Conservation (phyloP, 64 coral and sea anemone species). For the Stichodactyla mertensii region DNA sequence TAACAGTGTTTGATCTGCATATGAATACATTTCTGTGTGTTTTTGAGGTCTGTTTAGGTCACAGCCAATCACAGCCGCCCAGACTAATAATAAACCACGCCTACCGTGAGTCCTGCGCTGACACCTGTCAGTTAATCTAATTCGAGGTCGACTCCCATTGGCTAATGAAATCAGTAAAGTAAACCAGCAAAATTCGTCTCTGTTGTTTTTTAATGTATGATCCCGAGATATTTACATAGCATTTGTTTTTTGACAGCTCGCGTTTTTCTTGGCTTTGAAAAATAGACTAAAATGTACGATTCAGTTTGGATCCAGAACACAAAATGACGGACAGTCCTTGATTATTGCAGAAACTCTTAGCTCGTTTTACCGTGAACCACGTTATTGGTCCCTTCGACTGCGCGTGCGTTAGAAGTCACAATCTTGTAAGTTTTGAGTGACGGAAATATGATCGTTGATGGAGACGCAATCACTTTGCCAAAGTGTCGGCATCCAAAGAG, state of each 20-base stretch:
- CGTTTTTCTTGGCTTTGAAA: conserved; percentile 60
- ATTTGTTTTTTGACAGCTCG: conserved; percentile 47
- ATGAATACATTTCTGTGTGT: conserved; percentile 74
- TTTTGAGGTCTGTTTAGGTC: conserved; percentile 10
- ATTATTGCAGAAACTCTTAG: neutral
- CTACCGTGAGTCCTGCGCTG: conserved; percentile 34
- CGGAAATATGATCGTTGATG: neutral
- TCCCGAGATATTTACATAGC: conserved; percentile 72
- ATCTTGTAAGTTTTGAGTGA: neutral
- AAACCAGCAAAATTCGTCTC: conserved; percentile 62
- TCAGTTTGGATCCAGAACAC: neutral
- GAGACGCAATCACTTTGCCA: neutral
- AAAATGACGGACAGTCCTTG: neutral
- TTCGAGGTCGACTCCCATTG: conserved; percentile 56
- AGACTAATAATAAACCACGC: conserved; percentile 71
- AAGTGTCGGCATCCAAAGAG: neutral
- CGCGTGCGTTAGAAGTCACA: neutral
- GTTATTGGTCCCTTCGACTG: neutral
- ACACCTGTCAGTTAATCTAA: conserved; percentile 91
- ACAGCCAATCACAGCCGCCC: conserved; percentile 59
- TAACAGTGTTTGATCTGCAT: conserved; percentile 59
- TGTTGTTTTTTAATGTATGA: conserved; percentile 55
- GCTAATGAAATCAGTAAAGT: conserved; percentile 71
- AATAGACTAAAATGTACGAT: conserved; percentile 26
- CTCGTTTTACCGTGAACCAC: neutral